Conservation (phyloP, 2,888 invertebrate genomes). For the Punctoribates punctum region DNA sequence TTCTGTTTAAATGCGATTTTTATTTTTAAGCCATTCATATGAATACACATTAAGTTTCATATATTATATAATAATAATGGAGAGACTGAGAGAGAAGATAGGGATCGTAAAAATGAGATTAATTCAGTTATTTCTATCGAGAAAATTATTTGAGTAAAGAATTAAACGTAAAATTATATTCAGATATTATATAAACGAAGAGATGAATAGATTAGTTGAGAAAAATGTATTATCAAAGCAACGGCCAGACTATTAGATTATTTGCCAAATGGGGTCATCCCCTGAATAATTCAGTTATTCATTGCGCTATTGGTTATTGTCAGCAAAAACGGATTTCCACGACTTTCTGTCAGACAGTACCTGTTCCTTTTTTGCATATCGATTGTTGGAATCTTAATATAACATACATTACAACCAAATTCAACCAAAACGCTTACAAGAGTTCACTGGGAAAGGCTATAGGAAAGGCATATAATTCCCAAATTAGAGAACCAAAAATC, state of each 20-base stretch:
- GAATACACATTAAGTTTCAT: not conserved
- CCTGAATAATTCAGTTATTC: slow-evolving; percentile 1
- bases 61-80: not conserved
- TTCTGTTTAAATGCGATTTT: not conserved
- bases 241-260: not conserved
- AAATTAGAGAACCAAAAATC: too few relatives aligned
- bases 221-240: not conserved
- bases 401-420: not conserved
- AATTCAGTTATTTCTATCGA: not conserved
- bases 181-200: not conserved
- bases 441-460: not conserved
- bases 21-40: not conserved
- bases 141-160: slow-evolving; percentile 19
- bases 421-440: too few relatives aligned
- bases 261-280: slow-evolving; percentile 1
- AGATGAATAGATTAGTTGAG: slow-evolving; percentile 6
- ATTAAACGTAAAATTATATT: not conserved
- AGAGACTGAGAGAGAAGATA: not conserved
- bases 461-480: not conserved
- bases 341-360: not conserved
- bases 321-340: not conserved
- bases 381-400: not conserved
- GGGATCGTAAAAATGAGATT: slow-evolving; percentile 23
- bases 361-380: not conserved
- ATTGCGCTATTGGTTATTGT: not conserved